Base-by-base conservation (phyloP, 2,113 vertebrate genomes). In the Amblyornis subalaris region DNA sequence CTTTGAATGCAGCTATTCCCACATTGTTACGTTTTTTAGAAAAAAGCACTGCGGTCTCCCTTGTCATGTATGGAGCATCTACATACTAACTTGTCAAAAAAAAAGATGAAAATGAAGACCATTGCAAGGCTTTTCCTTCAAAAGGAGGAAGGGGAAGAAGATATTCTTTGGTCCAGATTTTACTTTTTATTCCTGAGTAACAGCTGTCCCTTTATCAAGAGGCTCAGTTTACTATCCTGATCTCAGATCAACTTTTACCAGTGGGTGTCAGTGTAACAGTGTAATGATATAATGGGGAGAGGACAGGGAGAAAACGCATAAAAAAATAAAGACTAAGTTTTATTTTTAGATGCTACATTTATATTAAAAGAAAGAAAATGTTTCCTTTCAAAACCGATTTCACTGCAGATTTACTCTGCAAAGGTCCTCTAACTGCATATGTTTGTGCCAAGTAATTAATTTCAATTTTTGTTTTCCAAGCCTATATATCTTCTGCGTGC, bases 251-350 rank as follows among this genome's bases (percentile, higher is more conserved):
- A 76, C 89, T 96, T 83, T 95, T 94, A 95, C 89, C 92, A 95
- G 58, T 75, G 93, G 82, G 87, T 93, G 87, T 95, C 89, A 96
- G 72, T 92, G 86, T 94, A 96, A 93, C 84, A 95, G 88, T 64
- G 75, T 90, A 94, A 66, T 90, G 83, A 73, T 92, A 71, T 53
- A 76, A 93, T 9, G 79, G 94, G 89, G 94, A 71, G 61, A 75
- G 76, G 84, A 88, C 45, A 54, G 9, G 62, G 29, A 82, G 65
- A 90, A 89, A 89, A 82, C 0, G 4, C 75, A 93, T 7, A 36
- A 62, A 91, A 89, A 89, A 94, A 35, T 42, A 67, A 58, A 35
- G 29, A 90, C 72, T n/a, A 61, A 85, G 45, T 73, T 88, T 78
- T 79, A 83, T 70, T 96, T 90, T 94, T 72, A 85, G 88, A 91